These are phyloP conservation scores for Prochilodus magdalenae DNA, from an alignment of 2,113 vertebrate genomes.

Conservation along the genomic window DNA sequence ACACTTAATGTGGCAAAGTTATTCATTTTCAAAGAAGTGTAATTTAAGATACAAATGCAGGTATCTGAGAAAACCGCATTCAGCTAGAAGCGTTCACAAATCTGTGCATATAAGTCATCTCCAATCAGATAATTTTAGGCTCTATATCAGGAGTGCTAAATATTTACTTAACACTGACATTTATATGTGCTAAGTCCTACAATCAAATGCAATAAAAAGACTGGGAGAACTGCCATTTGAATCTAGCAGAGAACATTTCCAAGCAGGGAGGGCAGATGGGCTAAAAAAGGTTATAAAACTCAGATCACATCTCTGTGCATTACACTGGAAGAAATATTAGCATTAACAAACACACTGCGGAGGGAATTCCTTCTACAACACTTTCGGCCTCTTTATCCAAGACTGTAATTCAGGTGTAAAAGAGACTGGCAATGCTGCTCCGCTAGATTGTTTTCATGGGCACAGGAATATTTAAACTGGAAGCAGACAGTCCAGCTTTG, in stretches of 20 bases:
- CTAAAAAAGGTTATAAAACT: neutral
- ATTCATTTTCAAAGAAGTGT: neutral
- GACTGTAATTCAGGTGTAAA: slow-evolving; percentile 58
- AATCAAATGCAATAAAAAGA: neutral
- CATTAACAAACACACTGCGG: slow-evolving; percentile 1
- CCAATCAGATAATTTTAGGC: neutral
- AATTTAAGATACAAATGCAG: neutral
- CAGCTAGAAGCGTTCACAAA: neutral
- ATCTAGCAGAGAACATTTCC: neutral
- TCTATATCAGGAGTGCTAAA: neutral
- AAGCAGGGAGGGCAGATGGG: neutral
- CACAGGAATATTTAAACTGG: slow-evolving; percentile 62
- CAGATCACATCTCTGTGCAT: neutral
- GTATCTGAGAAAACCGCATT: neutral
- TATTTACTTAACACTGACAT: slow-evolving; percentile 1
- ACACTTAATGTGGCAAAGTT: neutral
- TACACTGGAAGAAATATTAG: neutral
- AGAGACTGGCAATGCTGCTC: slow-evolving; percentile 32
- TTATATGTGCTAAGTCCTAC: neutral
- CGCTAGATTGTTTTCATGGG: slow-evolving; percentile 55
- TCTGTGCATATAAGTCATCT: neutral
- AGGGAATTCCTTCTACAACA: neutral
- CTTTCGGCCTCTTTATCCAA: slow-evolving; percentile 10
- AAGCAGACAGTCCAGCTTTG: slow-evolving; percentile 44
- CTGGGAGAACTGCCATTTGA: neutral